Conservation (phyloP, 30 jellyfish, hydroid and myxozoan species). For the Cassiopea andromeda region DNA sequence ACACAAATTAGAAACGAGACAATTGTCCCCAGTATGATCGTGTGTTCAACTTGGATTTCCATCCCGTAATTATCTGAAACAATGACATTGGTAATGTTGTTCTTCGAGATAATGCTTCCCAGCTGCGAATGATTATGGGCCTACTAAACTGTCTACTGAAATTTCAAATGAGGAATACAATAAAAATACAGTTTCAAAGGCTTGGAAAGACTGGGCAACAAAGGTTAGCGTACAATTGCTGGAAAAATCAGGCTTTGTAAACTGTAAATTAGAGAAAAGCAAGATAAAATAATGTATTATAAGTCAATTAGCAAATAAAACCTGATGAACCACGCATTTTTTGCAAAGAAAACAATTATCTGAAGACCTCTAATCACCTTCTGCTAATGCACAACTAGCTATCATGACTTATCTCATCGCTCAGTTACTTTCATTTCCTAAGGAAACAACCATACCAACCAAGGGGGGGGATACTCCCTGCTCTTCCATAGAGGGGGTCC, state of each 20-base stretch:
- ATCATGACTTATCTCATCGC: too few relatives aligned
- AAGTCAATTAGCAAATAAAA: not conserved
- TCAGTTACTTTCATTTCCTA: too few relatives aligned
- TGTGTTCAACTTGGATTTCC: not conserved
- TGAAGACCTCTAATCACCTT: too few relatives aligned
- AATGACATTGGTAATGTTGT: not conserved
- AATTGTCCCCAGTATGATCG: not conserved
- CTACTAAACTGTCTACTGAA: not conserved
- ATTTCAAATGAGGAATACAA: not conserved
- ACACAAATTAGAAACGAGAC: conserved; percentile 28
- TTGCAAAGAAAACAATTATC: not conserved
- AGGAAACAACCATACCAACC: too few relatives aligned
- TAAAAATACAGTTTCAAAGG: not conserved
- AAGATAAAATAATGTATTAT: conserved; percentile 13
- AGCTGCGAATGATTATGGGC: conserved; percentile 8
- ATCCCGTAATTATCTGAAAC: not conserved
- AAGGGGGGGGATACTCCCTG: too few relatives aligned
- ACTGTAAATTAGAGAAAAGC: not conserved
- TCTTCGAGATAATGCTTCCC: not conserved
- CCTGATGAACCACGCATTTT: not conserved
- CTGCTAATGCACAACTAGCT: too few relatives aligned
- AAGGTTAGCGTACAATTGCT: not conserved
- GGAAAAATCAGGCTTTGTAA: not conserved
- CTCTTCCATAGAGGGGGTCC: too few relatives aligned
- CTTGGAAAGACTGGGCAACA: not conserved